Evolutionary conservation across 2,113 vertebrate genomes (phyloP).

Genomic region (Murina feae): DNA sequence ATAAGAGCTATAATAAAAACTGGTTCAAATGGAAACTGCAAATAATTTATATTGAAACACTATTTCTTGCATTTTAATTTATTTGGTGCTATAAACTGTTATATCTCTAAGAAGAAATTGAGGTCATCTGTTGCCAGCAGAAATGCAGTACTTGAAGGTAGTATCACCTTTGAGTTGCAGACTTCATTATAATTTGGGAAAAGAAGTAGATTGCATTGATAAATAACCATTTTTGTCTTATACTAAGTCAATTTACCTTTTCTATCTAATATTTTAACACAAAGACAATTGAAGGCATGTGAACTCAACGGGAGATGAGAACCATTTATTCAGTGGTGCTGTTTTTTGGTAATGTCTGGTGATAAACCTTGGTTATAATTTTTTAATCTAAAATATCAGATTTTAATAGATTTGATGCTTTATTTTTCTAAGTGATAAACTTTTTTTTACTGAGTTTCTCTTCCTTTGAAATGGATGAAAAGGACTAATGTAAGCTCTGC

Average conservation of each 20-base stretch:
- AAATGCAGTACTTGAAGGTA: neutral
- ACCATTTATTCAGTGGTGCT: neutral
- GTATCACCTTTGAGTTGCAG: neutral
- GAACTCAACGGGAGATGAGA: neutral
- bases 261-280: neutral
- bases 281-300: neutral
- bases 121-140: neutral
- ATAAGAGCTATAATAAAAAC: neutral
- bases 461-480: neutral
- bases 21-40: neutral
- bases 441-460: neutral
- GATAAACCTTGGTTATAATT: neutral
- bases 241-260: neutral
- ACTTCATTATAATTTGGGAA: neutral
- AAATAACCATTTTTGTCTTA: neutral
- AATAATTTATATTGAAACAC: neutral
- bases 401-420: slow-evolving; percentile 5
- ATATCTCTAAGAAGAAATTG: neutral
- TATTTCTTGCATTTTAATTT: neutral
- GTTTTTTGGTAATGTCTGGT: neutral
- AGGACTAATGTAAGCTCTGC: neutral
- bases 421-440: neutral
- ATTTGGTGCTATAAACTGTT: neutral
- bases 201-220: neutral
- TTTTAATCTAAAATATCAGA: neutral